These are phyloP conservation scores for Neuroscelio doddi DNA, from an alignment of 2,888 invertebrate species.

Conservation along the genomic window DNA sequence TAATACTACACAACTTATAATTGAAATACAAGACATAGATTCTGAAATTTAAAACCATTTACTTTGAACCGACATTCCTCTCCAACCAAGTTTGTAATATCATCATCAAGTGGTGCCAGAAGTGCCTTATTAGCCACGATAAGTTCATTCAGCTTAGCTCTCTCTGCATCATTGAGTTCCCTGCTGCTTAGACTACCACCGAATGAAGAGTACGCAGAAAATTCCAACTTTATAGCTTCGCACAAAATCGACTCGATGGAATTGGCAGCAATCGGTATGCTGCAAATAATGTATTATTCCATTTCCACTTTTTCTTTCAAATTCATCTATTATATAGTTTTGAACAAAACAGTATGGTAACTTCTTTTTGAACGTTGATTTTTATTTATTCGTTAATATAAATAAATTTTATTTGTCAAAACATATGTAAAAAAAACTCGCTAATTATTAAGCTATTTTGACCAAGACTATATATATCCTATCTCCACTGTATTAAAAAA, in stretches of 20 bases:
- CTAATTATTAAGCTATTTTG: no score
- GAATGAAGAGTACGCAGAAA: constrained; percentile 80
- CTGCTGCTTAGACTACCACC: constrained; percentile 77
- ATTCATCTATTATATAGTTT: constrained; percentile 1
- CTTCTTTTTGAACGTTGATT: no score
- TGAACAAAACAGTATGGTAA: neutral
- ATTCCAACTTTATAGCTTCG: constrained; percentile 90
- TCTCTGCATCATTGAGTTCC: constrained; percentile 86
- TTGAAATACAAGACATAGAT: no score
- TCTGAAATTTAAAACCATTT: constrained; percentile 63
- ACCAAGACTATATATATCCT: no score
- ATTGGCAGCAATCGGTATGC: constrained; percentile 77
- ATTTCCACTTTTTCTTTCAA: no score
- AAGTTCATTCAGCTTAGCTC: constrained; percentile 87
- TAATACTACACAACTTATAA: no score
- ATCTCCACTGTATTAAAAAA: no score
- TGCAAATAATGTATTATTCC: no score
- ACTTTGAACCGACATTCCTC: constrained; percentile 78
- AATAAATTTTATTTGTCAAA: no score
- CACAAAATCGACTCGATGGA: constrained; percentile 89
- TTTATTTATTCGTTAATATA: no score
- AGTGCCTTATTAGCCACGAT: constrained; percentile 90
- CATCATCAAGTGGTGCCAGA: constrained; percentile 88
- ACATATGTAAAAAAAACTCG: no score
- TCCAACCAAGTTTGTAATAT: constrained; percentile 80